Percentiles rank a stretch among this genome's conserved stretches.
Evolutionary conservation across 2,797 vertebrate genomes (phyloP).

Genomic region (Crossoptilon crossoptilon): DNA sequence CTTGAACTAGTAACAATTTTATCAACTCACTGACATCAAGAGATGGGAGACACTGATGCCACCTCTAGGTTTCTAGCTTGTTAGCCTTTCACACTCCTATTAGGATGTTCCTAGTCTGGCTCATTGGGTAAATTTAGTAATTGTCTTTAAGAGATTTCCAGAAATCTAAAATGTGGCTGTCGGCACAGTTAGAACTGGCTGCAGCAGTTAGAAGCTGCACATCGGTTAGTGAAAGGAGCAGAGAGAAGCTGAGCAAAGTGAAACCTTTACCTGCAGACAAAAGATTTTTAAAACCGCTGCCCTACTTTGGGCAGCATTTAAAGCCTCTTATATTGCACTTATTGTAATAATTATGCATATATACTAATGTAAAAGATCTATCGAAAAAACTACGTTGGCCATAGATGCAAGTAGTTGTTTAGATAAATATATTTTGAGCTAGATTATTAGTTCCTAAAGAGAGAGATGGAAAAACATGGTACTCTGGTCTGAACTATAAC

Average conservation of each 20-base stretch:
- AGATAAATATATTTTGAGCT: background rate
- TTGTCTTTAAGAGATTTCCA: conserved; percentile 59
- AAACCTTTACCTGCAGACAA: background rate
- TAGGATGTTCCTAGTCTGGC: conserved; percentile 39
- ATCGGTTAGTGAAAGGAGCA: background rate
- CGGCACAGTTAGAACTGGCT: background rate
- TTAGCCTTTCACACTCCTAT: conserved; percentile 69
- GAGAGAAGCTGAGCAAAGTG: conserved; percentile 14
- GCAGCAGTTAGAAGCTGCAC: background rate
- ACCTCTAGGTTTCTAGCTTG: conserved; percentile 65
- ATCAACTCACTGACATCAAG: conserved; percentile 51
- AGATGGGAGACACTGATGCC: conserved; percentile 26
- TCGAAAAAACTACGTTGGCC: background rate
- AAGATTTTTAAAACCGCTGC: background rate
- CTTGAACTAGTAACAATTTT: conserved; percentile 55
- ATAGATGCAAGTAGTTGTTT: background rate
- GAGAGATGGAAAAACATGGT: background rate
- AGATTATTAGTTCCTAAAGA: background rate
- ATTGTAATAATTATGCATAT: background rate
- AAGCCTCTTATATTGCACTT: background rate
- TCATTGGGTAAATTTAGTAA: conserved; percentile 60
- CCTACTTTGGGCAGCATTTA: background rate
- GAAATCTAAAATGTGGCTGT: conserved; percentile 53
- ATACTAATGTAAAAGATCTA: background rate
- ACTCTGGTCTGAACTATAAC: background rate